A percentile compares a stretch with the other conserved stretches of the same genome.
These are phyloP conservation scores for Psammodynastes pulverulentus DNA, from an alignment of 2,113 vertebrate genomes.

Conservation along the genomic window DNA sequence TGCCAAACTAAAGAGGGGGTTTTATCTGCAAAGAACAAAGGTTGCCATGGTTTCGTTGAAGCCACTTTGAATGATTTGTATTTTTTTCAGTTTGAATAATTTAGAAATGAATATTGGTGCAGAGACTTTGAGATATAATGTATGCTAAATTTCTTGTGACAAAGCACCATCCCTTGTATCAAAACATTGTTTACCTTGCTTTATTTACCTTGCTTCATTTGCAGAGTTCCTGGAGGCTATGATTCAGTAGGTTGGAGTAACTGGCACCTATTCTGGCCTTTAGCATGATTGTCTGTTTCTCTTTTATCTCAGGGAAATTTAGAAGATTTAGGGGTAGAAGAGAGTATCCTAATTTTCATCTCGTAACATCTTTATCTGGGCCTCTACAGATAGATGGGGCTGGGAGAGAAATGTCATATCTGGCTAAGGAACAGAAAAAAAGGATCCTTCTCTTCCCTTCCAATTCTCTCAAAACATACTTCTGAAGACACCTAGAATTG, in stretches of 20 bases:
- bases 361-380: neutral
- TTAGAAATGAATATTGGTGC: neutral
- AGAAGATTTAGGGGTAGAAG: neutral
- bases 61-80: neutral
- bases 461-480: neutral
- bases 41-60: neutral
- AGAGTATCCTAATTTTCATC: neutral
- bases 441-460: neutral
- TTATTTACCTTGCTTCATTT: neutral
- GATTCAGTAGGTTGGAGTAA: neutral
- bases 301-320: neutral
- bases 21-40: neutral
- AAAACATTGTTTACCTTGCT: neutral
- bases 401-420: neutral
- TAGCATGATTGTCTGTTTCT: neutral
- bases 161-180: neutral
- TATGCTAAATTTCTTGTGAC: neutral
- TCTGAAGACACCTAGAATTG: neutral
- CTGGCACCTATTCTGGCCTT: neutral
- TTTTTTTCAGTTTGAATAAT: neutral
- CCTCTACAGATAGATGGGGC: neutral
- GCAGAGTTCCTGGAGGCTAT: neutral
- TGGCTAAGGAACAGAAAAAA: neutral
- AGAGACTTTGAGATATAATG: neutral
- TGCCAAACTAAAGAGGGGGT: neutral